Evolutionary conservation across 1,140 invertebrate species (phyloP).

Genomic region (Parasteatoda tepidariorum): DNA sequence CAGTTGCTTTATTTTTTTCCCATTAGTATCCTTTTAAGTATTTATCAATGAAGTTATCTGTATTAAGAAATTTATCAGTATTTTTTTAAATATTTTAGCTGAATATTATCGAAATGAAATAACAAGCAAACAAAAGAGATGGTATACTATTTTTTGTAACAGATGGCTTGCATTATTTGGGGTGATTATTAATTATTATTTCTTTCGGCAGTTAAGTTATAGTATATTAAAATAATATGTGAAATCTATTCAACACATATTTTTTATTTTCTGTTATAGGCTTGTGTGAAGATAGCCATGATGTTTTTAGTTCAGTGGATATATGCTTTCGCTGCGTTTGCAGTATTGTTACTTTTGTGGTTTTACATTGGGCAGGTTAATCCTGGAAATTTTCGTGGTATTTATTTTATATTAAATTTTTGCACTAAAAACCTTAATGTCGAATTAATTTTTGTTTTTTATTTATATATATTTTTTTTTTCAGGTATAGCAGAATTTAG

Average conservation of each 20-base stretch:
- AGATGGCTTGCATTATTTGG: constrained; percentile 91
- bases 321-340: constrained; percentile 85
- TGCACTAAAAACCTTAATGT: background rate
- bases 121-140: constrained; percentile 88
- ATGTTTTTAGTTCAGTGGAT: constrained; percentile 95
- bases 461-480: constrained; percentile 37
- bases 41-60: no score
- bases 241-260: background rate
- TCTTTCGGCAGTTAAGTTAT: background rate
- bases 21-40: no score
- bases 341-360: constrained; percentile 86
- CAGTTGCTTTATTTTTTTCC: no score
- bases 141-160: constrained; percentile 93
- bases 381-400: constrained; percentile 91
- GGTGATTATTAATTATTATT: constrained; percentile 69
- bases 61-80: no score
- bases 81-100: constrained; percentile 25
- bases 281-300: constrained; percentile 84
- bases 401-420: background rate
- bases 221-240: background rate
- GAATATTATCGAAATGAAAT: constrained; percentile 72
- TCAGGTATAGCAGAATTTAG: constrained; percentile 83
- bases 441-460: background rate
- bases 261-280: constrained; percentile 72
- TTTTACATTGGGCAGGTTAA: constrained; percentile 93